Percentiles rank a stretch among this genome's conserved stretches.
phyloP scores from a whole-genome alignment of 2,113 vertebrate species.

The Edolisoma coerulescens region DNA sequence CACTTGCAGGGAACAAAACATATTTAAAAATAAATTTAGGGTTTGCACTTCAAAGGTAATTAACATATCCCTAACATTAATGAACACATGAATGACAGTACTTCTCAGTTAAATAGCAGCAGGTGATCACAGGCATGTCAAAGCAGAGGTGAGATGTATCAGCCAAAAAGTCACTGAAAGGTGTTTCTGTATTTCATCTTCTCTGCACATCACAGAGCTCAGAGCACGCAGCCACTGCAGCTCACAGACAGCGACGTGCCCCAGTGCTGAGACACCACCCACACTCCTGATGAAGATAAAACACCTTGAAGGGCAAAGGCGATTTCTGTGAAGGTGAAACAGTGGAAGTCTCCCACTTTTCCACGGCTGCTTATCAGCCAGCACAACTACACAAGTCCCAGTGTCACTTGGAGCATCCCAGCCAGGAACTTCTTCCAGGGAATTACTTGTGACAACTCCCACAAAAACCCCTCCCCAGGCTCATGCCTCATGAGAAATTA shows the following conservation, averaged over 20 bases:
- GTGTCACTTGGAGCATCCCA: not conserved
- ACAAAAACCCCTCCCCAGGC: not conserved
- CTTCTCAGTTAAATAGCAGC: not conserved
- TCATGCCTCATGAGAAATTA: not conserved
- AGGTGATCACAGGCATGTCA: not conserved
- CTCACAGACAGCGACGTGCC: rapidly evolving
- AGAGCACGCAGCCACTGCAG: not conserved
- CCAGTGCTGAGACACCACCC: not conserved
- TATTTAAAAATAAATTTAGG: not conserved
- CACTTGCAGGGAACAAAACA: not conserved
- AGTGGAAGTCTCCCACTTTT: not conserved
- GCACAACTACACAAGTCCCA: not conserved
- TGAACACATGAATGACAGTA: not conserved
- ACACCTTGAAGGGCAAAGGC: not conserved
- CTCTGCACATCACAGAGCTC: not conserved
- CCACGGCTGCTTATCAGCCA: not conserved
- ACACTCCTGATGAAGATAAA: not conserved
- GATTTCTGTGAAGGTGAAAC: not conserved
- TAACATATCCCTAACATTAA: not conserved
- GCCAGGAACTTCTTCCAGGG: not conserved
- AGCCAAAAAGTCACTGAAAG: not conserved
- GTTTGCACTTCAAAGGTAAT: not conserved
- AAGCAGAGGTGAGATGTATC: not conserved
- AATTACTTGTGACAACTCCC: not conserved
- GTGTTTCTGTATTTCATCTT: not conserved